A percentile compares a stretch with the other conserved stretches of the same genome.
Conservation (phyloP, 2,113 vertebrate genomes). For the Neogale vison region DNA sequence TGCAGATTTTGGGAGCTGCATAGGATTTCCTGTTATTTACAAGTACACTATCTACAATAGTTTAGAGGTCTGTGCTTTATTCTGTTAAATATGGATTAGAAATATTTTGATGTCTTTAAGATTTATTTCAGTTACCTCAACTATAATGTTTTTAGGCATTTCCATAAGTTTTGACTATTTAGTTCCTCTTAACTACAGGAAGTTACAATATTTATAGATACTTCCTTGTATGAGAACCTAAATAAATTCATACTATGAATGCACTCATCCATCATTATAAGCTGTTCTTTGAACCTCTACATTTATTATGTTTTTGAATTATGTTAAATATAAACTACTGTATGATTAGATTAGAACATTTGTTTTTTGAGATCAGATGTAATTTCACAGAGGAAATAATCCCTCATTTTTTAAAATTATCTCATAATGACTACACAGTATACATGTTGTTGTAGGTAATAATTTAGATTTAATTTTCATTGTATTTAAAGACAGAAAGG, state of each 20-base stretch:
- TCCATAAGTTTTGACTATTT: neutral
- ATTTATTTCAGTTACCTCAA: neutral
- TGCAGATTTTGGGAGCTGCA: neutral
- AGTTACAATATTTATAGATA: neutral
- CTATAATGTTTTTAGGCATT: neutral
- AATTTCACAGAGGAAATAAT: slow-evolving; percentile 8
- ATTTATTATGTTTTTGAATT: neutral
- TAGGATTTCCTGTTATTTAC: neutral
- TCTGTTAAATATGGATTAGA: neutral
- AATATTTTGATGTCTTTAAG: neutral
- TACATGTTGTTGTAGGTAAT: neutral
- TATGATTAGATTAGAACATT: neutral
- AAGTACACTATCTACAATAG: neutral
- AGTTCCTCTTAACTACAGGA: neutral
- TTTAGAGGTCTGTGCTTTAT: neutral
- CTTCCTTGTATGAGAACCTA: neutral
- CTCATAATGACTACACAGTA: neutral
- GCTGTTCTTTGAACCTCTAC: neutral
- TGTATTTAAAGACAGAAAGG: neutral
- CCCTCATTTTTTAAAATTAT: neutral
- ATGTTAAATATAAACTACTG: neutral
- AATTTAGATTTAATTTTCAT: neutral
- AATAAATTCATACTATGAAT: neutral
- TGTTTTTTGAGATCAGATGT: slow-evolving; percentile 11
- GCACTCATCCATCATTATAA: neutral